Evolutionary conservation across 2,797 vertebrate species (phyloP).

Genomic region (Australoheros facetus): DNA sequence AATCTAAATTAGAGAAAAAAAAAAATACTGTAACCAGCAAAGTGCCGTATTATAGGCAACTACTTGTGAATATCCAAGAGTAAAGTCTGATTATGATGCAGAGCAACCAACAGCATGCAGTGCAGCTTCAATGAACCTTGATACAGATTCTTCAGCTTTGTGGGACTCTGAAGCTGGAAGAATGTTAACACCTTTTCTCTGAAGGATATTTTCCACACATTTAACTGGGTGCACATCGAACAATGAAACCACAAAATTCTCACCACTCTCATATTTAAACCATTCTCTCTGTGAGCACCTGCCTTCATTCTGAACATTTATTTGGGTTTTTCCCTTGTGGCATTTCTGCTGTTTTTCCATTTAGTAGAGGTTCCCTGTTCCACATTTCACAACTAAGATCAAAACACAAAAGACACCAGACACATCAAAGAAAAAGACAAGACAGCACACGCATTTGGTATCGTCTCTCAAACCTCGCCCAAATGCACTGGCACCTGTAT

Average conservation of each 20-base stretch:
- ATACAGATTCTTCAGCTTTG: neutral
- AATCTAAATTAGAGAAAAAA: neutral
- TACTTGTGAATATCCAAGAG: neutral
- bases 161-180: neutral
- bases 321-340: neutral
- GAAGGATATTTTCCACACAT: neutral
- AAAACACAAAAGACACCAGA: conserved; percentile 25
- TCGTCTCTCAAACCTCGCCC: neutral
- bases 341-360: neutral
- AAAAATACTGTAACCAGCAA: neutral
- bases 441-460: conserved; percentile 3
- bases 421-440: conserved; percentile 2
- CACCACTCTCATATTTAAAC: neutral
- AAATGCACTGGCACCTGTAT: conserved; percentile 2
- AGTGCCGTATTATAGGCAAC: neutral
- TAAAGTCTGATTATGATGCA: neutral
- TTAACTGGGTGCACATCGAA: neutral
- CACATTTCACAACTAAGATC: conserved; percentile 8
- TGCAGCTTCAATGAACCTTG: neutral
- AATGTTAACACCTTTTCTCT: neutral
- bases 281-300: no score
- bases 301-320: neutral
- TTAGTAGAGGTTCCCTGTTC: neutral
- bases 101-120: neutral
- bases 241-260: neutral